phyloP scores from a whole-genome alignment of 2,113 vertebrate species.

The Plestiodon gilberti region DNA sequence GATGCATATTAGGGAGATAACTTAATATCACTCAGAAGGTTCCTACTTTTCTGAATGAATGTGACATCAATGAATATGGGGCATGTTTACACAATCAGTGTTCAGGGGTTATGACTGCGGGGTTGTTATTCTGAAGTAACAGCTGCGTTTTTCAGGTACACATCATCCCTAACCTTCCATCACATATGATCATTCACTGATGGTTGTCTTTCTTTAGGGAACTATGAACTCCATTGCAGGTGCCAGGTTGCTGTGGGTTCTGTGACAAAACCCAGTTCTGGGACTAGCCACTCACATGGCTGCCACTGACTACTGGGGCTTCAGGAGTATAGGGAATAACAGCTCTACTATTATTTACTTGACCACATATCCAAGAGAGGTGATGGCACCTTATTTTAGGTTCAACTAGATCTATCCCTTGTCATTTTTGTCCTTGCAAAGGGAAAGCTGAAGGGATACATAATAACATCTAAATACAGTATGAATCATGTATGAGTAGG shows the following conservation, averaged over 20 bases:
- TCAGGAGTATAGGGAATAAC: too few relatives aligned
- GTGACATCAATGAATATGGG: not conserved
- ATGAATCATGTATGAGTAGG: too few relatives aligned
- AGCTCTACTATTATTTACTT: too few relatives aligned
- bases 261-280: too few relatives aligned
- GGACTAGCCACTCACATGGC: too few relatives aligned
- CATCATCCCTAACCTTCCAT: too few relatives aligned
- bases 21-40: not conserved
- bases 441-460: not conserved
- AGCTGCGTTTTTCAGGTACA: not conserved
- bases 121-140: not conserved
- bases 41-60: not conserved
- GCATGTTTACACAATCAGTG: not conserved
- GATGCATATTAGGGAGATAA: not conserved
- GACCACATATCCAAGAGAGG: too few relatives aligned
- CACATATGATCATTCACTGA: not conserved
- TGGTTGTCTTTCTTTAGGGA: too few relatives aligned
- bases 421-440: not conserved
- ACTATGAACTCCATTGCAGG: too few relatives aligned
- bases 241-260: too few relatives aligned
- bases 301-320: too few relatives aligned
- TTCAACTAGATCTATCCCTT: not conserved
- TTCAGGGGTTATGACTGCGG: not conserved
- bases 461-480: not conserved
- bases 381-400: too few relatives aligned